Percentiles rank a stretch among this genome's conserved stretches.
phyloP scores from a whole-genome alignment of 2,113 vertebrate genomes.

The Pelecanus crispus region DNA sequence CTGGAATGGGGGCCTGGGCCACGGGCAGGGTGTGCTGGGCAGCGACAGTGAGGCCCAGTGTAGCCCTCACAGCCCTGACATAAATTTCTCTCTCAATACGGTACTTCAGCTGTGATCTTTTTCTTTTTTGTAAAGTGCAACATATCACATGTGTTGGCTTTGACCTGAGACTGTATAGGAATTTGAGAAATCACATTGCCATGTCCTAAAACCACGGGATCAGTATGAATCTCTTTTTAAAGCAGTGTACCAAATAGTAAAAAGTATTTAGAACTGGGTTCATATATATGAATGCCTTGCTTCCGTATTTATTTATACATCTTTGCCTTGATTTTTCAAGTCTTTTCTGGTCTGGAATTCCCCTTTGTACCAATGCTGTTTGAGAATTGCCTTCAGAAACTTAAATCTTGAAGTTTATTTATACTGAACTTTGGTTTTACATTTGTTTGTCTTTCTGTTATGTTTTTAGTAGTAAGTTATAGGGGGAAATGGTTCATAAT shows the following conservation, averaged over 20 bases:
- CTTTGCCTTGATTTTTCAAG: neutral
- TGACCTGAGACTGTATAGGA: neutral
- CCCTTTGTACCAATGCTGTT: neutral
- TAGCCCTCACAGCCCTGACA: neutral
- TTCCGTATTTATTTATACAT: neutral
- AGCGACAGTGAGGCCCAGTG: no score
- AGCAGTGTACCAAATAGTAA: neutral
- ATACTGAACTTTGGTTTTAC: neutral
- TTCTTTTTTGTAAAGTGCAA: neutral
- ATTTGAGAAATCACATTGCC: neutral
- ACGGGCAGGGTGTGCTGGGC: neutral
- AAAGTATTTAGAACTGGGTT: neutral
- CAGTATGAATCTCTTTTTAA: neutral
- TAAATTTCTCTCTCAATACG: neutral
- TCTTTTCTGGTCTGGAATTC: neutral
- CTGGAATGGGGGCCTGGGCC: neutral
- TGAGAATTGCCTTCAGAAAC: neutral
- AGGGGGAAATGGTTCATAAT: neutral
- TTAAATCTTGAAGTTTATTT: neutral
- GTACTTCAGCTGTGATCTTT: neutral
- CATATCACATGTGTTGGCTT: neutral
- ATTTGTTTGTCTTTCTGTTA: neutral
- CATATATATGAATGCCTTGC: neutral
- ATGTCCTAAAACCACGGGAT: neutral
- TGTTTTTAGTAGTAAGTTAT: neutral